Base-by-base conservation (phyloP, 53 echinoderm and acorn worm species). In the Holothuria scabra region DNA sequence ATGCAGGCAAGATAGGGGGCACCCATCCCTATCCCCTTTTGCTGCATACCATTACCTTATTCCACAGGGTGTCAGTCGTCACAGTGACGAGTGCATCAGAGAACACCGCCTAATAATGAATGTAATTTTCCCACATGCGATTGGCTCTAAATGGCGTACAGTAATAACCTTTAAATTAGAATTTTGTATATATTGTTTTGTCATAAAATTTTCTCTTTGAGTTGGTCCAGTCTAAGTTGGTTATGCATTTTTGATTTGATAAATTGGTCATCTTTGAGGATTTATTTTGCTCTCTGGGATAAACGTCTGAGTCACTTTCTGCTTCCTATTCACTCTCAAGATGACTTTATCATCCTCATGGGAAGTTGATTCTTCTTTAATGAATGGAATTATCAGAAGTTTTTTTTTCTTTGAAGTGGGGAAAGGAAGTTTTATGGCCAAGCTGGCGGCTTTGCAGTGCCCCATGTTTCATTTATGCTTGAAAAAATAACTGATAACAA, bases 161-260 rank as follows among this genome's bases (percentile, higher is more conserved):
- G 52, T 52, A 18, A 52, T 52, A 52, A 52, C 14, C 52, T 52
- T 16, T 52, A 14, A 52, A 52, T 14, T 14, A 52, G 18, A 52
- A 52, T 14, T 52, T 52, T 52, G 52, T 52, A 52, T 52, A 52
- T 52, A 52, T 18, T 52, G 52, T 52, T 52, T 52, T 52, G 18
- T 52, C 52, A 18, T 52, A 52, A 52, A 52, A 52, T 52, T 52
- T 52, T 52, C 52, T 3, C 52, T 6, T 52, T 52, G 52, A 52
- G 52, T 67, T 30, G 67, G 33, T 28, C 37, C 37, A 67, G 33
- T 35, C 32, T 31, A 22, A 22, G 44, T 72, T 72, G 69, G 21
- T 72, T 72, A 44, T 72, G 72, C 72, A 72, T 23, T 72, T 72
- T 72, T 72, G 72, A 72, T 72, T 72, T 72, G 72, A 72, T 72